Conservation (phyloP, 2,888 invertebrate species). For the Lacanobia wlatinum region DNA sequence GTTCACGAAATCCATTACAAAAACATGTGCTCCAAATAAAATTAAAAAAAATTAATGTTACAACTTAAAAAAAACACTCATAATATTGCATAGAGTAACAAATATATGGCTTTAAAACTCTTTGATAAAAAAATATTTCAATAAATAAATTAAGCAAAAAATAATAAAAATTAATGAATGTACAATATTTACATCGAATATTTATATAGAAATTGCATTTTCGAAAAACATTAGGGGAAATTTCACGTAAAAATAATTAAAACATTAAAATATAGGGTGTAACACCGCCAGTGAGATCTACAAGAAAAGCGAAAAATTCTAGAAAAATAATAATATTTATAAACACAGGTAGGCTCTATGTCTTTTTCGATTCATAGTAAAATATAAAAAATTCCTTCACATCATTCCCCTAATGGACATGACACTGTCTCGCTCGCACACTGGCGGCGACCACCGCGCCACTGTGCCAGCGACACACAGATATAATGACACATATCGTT, state of each 20-base stretch:
- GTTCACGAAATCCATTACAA: conserved; percentile 71
- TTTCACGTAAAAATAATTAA: conserved; percentile 61
- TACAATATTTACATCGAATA: conserved; percentile 90
- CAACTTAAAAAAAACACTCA: conserved; percentile 66
- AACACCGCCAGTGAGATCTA: conserved; percentile 78
- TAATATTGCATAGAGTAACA: conserved; percentile 79
- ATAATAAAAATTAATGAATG: conserved; percentile 81
- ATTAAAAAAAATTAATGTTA: conserved; percentile 71
- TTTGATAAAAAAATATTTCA: conserved; percentile 84
- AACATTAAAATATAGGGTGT: conserved; percentile 55
- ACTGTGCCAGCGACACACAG: conserved; percentile 74
- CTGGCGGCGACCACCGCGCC: conserved; percentile 52
- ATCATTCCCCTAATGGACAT: conserved; percentile 89
- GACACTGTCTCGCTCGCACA: conserved; percentile 77
- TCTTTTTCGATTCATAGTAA: conserved; percentile 89
- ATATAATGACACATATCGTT: conserved; percentile 86
- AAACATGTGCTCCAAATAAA: conserved; percentile 69
- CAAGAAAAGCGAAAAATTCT: conserved; percentile 81
- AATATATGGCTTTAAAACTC: conserved; percentile 86
- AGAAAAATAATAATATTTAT: conserved; percentile 81
- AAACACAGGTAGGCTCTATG: conserved; percentile 85
- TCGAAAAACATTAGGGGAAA: conserved; percentile 70
- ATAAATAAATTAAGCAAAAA: conserved; percentile 87
- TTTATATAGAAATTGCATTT: conserved; percentile 81
- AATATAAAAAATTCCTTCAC: conserved; percentile 89